Conservation (phyloP, 2,113 vertebrate species). For the Aspiorhynchus laticeps region DNA sequence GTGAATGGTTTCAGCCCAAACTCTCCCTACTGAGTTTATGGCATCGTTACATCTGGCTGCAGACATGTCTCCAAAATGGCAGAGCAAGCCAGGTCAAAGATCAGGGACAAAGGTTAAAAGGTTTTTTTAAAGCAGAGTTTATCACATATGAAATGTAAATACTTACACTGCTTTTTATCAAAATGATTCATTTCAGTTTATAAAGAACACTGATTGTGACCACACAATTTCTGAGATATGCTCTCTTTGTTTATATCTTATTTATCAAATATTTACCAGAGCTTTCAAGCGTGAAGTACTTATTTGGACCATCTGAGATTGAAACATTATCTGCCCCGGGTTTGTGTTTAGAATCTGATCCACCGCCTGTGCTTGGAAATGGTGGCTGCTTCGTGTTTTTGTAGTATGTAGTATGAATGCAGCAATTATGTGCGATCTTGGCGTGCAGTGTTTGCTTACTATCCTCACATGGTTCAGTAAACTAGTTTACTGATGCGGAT, state of each 20-base stretch:
- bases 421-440: neutral
- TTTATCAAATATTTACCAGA: constrained; percentile 52
- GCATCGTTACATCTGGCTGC: constrained; percentile 46
- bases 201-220: constrained; percentile 16
- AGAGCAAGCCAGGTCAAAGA: constrained; percentile 58
- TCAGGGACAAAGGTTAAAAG: constrained; percentile 51
- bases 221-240: constrained; percentile 1
- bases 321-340: constrained; percentile 27
- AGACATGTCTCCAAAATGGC: constrained; percentile 53
- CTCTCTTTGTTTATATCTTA: constrained; percentile 25
- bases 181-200: neutral
- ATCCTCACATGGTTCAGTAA: neutral
- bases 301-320: constrained; percentile 28
- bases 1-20: constrained; percentile 42
- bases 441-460: neutral
- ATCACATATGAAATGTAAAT: neutral
- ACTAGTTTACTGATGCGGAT: neutral
- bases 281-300: constrained; percentile 42
- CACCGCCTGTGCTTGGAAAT: neutral
- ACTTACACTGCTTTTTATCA: neutral
- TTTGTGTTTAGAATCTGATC: constrained; percentile 22
- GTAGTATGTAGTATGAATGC: neutral
- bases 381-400: constrained; percentile 1
- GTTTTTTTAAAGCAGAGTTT: constrained; percentile 12
- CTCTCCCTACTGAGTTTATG: constrained; percentile 68